Evolutionary conservation across 35 echinoderm and acorn worm genomes (phyloP).

Genomic region (Holothuria glaberrima): DNA sequence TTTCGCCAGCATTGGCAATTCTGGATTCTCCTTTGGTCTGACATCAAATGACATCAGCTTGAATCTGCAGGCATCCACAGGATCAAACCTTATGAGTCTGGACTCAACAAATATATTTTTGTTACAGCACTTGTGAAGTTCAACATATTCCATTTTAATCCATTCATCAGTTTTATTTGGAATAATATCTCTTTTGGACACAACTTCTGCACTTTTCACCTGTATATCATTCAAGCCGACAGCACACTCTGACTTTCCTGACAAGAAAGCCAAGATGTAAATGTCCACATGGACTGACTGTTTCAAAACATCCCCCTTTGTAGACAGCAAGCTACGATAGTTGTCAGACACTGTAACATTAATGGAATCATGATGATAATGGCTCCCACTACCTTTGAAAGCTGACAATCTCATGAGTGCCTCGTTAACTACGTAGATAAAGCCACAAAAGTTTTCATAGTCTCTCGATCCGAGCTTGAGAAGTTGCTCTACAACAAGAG

Average conservation of each 20-base stretch:
- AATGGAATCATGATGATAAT: slow-evolving; percentile 87
- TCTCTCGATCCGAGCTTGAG: slow-evolving; percentile 82
- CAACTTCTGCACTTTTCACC: slow-evolving; percentile 76
- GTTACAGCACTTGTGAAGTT: slow-evolving; percentile 91
- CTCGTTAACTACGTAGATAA: slow-evolving; percentile 79
- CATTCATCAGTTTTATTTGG: slow-evolving; percentile 85
- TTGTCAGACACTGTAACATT: slow-evolving; percentile 72
- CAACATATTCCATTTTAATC: slow-evolving; percentile 84
- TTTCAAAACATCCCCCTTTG: slow-evolving; percentile 72
- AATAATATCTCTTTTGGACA: slow-evolving; percentile 84
- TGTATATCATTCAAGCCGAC: slow-evolving; percentile 93
- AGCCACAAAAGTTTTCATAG: slow-evolving; percentile 71
- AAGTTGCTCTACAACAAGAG: slow-evolving; percentile 58
- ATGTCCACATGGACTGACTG: slow-evolving; percentile 76
- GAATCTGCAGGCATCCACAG: slow-evolving; percentile 88
- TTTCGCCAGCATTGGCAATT: slow-evolving; percentile 82
- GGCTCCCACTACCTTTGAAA: slow-evolving; percentile 68
- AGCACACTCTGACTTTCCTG: slow-evolving; percentile 90
- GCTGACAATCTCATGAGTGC: slow-evolving; percentile 83
- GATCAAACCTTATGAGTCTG: slow-evolving; percentile 77
- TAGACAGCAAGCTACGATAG: slow-evolving; percentile 65
- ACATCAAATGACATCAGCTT: slow-evolving; percentile 80
- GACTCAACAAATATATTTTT: slow-evolving; percentile 89
- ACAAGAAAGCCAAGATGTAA: slow-evolving; percentile 81
- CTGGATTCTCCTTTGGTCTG: slow-evolving; percentile 60